These are phyloP conservation scores for Epistrophe eligans DNA, from an alignment of 2,888 invertebrate species.

Conservation along the genomic window DNA sequence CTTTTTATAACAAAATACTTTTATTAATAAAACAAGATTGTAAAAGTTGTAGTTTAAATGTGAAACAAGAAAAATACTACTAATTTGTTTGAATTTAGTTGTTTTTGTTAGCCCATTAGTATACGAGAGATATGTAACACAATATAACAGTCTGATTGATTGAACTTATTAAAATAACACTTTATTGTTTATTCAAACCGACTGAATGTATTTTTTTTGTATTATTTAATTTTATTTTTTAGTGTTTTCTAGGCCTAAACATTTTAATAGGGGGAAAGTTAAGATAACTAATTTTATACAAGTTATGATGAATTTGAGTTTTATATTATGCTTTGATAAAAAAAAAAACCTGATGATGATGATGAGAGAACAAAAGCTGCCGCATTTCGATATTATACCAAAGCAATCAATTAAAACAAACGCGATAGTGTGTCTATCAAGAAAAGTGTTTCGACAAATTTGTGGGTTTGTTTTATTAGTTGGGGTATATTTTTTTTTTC, in stretches of 20 bases:
- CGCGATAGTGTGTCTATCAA: not conserved
- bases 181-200: conserved; percentile 27
- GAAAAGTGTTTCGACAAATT: conserved; percentile 28
- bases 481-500: not conserved
- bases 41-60: not conserved
- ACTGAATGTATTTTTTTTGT: too few relatives aligned
- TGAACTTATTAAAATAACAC: conserved; percentile 24
- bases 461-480: not conserved
- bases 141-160: conserved; percentile 37
- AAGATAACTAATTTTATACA: not conserved
- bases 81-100: not conserved
- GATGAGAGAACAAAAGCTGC: conserved; percentile 13
- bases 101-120: conserved; percentile 15
- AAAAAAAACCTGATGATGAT: conserved; percentile 4
- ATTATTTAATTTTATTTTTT: too few relatives aligned
- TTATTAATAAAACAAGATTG: not conserved
- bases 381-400: not conserved
- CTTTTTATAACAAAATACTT: not conserved
- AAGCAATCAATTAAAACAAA: conserved; percentile 33
- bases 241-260: conserved; percentile 2
- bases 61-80: not conserved
- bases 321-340: not conserved
- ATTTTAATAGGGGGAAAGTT: conserved; percentile 10
- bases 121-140: conserved; percentile 10
- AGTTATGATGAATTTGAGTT: conserved; percentile 3